A percentile compares a stretch with the other conserved stretches of the same genome.
These are phyloP conservation scores for Catharus minimus DNA, from an alignment of 2,113 vertebrate genomes.

Conservation along the genomic window DNA sequence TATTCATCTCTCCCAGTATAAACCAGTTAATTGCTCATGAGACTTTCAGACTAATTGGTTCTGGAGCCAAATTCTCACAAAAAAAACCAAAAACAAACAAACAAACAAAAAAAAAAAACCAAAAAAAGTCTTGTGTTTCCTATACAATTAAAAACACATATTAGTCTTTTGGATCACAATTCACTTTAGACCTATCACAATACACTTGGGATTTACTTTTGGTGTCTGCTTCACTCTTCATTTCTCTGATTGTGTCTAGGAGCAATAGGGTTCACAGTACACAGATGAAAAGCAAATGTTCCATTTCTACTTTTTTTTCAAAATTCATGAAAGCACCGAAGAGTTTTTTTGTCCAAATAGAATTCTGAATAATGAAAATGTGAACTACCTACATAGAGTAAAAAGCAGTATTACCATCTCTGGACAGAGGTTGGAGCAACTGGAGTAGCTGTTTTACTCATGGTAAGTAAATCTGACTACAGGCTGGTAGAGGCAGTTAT, in stretches of 20 bases:
- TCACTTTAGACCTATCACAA: background rate
- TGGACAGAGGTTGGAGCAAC: background rate
- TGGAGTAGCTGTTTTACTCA: background rate
- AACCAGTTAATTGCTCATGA: background rate
- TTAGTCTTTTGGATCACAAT: background rate
- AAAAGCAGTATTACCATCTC: background rate
- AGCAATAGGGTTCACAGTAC: background rate
- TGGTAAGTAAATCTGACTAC: background rate
- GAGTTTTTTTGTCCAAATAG: background rate
- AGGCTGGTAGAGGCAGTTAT: background rate
- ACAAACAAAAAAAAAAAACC: no score
- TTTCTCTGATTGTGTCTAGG: background rate
- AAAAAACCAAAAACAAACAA: no score
- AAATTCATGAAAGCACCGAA: background rate
- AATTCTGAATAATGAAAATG: background rate
- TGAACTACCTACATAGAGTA: background rate
- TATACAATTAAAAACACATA: background rate
- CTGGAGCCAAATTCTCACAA: background rate
- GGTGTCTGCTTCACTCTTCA: background rate
- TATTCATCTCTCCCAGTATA: background rate
- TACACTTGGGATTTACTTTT: background rate
- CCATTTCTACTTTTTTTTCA: background rate
- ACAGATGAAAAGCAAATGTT: background rate
- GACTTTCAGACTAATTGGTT: background rate
- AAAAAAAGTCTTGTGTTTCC: background rate